Evolutionary conservation across 2,797 vertebrate species (phyloP).

Genomic region (Aphelocoma californica): DNA sequence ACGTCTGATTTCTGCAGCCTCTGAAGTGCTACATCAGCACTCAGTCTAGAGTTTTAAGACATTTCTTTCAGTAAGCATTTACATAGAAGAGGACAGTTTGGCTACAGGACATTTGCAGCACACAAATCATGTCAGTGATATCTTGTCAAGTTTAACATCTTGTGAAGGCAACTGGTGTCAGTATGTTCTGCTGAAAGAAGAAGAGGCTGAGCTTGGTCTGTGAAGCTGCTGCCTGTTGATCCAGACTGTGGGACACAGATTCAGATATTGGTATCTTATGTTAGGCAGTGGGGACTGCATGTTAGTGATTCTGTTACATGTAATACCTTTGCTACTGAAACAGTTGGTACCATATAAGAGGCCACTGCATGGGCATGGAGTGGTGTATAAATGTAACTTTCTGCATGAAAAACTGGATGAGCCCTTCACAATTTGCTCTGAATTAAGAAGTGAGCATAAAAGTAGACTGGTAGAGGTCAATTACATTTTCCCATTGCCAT

Average conservation of each 20-base stretch:
- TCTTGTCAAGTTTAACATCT: constrained; percentile 33
- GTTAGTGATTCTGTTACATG: background rate
- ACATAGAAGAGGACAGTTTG: background rate
- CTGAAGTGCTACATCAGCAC: constrained; percentile 34
- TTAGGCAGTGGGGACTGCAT: background rate
- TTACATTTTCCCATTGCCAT: background rate
- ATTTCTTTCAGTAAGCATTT: constrained; percentile 24
- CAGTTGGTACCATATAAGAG: background rate
- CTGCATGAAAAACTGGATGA: background rate
- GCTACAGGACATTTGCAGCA: constrained; percentile 24
- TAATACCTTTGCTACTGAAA: background rate
- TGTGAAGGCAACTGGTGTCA: background rate
- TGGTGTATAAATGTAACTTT: background rate
- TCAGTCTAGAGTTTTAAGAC: background rate
- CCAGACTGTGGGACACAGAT: background rate
- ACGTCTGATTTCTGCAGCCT: constrained; percentile 27
- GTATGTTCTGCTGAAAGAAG: background rate
- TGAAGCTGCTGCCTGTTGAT: background rate
- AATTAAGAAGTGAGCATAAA: background rate
- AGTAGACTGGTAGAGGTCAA: background rate
- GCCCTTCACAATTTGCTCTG: background rate
- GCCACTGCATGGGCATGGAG: background rate
- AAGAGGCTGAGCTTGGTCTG: background rate
- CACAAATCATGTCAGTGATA: constrained; percentile 8
- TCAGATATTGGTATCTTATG: background rate